These are phyloP conservation scores for Rhinopithecus roxellana DNA, from an alignment of 2,113 vertebrate species.

Conservation along the genomic window DNA sequence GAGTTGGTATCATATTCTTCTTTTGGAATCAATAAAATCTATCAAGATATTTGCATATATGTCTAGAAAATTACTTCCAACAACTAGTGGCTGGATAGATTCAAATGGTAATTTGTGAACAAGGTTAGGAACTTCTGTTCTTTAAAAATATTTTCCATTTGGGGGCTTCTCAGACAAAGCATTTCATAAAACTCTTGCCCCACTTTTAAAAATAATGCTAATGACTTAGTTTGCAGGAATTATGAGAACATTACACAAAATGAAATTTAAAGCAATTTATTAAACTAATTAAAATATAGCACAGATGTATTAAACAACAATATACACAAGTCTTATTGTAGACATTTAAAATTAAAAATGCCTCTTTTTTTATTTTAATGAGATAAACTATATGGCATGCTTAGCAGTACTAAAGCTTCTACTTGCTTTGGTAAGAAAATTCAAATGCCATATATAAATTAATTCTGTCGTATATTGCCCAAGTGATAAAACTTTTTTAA, in stretches of 20 bases:
- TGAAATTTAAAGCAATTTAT: background rate
- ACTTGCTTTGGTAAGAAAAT: conserved; percentile 32
- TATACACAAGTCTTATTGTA: conserved; percentile 14
- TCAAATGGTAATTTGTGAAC: background rate
- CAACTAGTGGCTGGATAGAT: background rate
- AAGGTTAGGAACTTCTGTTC: background rate
- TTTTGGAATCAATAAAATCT: conserved; percentile 52
- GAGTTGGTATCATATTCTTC: background rate
- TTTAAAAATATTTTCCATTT: conserved; percentile 31
- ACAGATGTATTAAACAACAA: background rate
- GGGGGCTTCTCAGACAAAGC: background rate
- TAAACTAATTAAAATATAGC: conserved; percentile 7
- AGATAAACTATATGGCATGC: background rate
- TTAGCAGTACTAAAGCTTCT: background rate
- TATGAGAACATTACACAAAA: conserved; percentile 1
- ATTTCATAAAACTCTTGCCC: conserved; percentile 20
- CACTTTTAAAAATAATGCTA: conserved; percentile 37
- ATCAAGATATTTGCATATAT: conserved; percentile 8
- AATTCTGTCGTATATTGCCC: background rate
- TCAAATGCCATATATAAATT: conserved; percentile 36
- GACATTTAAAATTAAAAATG: conserved; percentile 28
- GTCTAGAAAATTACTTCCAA: conserved; percentile 27
- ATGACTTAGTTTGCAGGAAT: background rate
- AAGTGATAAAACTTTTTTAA: conserved; percentile 11
- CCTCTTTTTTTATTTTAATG: background rate